Evolutionary conservation across 2,888 invertebrate species (phyloP).

Genomic region (Nephrotoma appendiculata): DNA sequence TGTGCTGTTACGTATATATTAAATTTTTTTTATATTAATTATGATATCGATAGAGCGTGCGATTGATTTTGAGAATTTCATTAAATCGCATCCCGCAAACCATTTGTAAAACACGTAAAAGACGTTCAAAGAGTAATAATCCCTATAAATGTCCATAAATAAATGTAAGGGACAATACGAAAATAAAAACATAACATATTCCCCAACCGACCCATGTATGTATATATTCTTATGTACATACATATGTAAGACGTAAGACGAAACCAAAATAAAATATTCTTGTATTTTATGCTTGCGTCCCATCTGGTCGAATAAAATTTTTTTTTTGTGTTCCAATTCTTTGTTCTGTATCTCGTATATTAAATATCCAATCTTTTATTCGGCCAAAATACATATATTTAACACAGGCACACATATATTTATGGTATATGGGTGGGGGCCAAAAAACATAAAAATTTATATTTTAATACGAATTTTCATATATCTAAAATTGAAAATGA

Average conservation of each 20-base stretch:
- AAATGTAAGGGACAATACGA: background rate
- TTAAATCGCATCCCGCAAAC: background rate
- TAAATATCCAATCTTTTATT: background rate
- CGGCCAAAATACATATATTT: background rate
- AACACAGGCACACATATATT: background rate
- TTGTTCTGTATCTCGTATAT: background rate
- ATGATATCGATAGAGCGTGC: background rate
- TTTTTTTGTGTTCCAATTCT: background rate
- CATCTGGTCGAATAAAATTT: background rate
- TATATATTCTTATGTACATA: background rate
- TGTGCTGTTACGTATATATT: background rate
- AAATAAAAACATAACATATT: background rate
- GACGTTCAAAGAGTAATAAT: background rate
- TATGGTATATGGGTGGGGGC: no score
- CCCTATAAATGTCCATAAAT: background rate
- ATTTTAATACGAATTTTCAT: background rate
- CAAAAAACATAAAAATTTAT: background rate
- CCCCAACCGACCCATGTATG: background rate
- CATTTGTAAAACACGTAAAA: background rate
- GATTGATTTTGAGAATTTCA: no score
- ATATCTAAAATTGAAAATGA: background rate
- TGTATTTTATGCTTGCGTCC: background rate
- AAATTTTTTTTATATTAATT: background rate
- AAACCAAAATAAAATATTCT: background rate
- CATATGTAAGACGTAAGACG: background rate